Evolutionary conservation across 2,888 invertebrate species (phyloP).

Genomic region (Sesamia inferens): DNA sequence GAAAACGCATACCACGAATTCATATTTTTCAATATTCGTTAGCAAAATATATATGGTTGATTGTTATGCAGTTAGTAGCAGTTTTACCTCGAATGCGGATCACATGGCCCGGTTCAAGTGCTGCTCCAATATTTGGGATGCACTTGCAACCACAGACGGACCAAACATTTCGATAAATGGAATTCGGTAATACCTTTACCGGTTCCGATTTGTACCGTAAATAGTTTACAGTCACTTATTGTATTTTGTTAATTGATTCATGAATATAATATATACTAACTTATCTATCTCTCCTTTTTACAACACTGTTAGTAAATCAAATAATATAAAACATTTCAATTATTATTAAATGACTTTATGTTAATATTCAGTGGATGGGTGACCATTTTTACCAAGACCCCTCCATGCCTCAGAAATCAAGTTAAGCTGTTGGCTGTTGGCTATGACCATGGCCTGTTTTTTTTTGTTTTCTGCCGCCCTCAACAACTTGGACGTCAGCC

Average conservation of each 20-base stretch:
- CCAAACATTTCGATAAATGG: slow-evolving; percentile 75
- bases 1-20: slow-evolving; percentile 6
- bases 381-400: too few species aligned
- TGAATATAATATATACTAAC: background rate
- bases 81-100: slow-evolving; percentile 63
- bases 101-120: slow-evolving; percentile 74
- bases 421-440: too few species aligned
- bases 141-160: slow-evolving; percentile 72
- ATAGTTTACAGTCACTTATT: slow-evolving; percentile 22
- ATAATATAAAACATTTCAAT: background rate
- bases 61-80: slow-evolving; percentile 41
- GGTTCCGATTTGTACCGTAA: slow-evolving; percentile 33
- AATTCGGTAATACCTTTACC: slow-evolving; percentile 67
- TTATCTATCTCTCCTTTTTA: background rate
- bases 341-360: too few species aligned
- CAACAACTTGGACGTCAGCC: too few species aligned
- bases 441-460: too few species aligned
- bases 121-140: slow-evolving; percentile 79
- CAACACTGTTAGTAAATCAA: background rate
- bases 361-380: too few species aligned
- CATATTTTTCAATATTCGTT: slow-evolving; percentile 2
- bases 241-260: slow-evolving; percentile 13
- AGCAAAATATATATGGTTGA: slow-evolving; percentile 7
- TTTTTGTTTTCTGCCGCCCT: too few species aligned
- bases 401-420: too few species aligned